These are phyloP conservation scores for Meda fulgida DNA, from an alignment of 2,797 vertebrate species.

Conservation along the genomic window DNA sequence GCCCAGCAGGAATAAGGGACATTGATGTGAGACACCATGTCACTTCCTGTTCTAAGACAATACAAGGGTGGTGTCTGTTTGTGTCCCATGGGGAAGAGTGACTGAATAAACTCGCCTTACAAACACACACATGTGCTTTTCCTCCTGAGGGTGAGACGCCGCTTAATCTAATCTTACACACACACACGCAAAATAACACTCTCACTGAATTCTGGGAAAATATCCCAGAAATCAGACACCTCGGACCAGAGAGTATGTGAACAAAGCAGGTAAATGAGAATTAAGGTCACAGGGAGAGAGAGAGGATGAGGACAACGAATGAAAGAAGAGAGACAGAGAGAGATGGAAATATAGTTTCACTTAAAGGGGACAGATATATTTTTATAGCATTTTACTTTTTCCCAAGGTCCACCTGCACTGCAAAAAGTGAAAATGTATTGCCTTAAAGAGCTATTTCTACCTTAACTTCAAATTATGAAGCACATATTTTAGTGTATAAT, in stretches of 20 bases:
- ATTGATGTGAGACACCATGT: conserved; percentile 54
- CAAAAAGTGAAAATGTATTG: not conserved
- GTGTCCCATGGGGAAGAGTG: conserved; percentile 38
- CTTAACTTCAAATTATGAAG: not conserved
- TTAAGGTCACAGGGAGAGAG: conserved; percentile 25
- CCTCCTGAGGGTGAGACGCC: conserved; percentile 34
- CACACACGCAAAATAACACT: conserved; percentile 36
- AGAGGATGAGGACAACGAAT: conserved; percentile 1
- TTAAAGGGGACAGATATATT: not conserved
- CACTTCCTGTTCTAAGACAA: conserved; percentile 62
- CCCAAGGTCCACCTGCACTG: not conserved
- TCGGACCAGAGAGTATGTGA: conserved; percentile 1
- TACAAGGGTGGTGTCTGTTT: conserved; percentile 59
- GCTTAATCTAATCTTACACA: conserved; percentile 51
- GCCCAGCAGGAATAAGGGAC: conserved; percentile 53
- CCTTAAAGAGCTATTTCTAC: not conserved
- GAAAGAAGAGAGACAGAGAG: not conserved
- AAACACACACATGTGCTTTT: conserved; percentile 29
- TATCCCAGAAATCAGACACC: conserved; percentile 48
- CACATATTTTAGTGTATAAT: not conserved
- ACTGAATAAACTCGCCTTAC: conserved; percentile 38
- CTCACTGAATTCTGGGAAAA: conserved; percentile 38
- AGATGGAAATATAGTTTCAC: not conserved
- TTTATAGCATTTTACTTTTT: not conserved
- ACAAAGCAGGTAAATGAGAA: conserved; percentile 42